These are phyloP conservation scores for Solea solea DNA, from an alignment of 2,113 vertebrate species.

Conservation along the genomic window DNA sequence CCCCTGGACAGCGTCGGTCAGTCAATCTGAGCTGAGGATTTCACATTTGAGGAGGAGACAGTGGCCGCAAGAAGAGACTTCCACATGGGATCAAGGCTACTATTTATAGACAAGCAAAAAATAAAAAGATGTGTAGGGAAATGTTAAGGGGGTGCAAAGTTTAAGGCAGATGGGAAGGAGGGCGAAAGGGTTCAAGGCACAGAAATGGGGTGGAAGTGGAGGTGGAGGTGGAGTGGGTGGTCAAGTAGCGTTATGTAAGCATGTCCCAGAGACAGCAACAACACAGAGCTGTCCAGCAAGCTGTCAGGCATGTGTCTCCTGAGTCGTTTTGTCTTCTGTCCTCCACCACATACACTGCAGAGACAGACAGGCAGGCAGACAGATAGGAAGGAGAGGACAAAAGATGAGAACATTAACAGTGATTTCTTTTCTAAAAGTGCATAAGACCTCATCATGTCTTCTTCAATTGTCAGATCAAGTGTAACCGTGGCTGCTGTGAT, in stretches of 20 bases:
- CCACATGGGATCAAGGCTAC: constrained; percentile 25
- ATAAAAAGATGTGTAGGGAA: constrained; percentile 18
- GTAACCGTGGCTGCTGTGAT: constrained; percentile 43
- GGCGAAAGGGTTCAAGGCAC: constrained; percentile 48
- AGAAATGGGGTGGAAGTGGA: constrained; percentile 27
- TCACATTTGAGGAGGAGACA: constrained; percentile 25
- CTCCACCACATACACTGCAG: constrained; percentile 92
- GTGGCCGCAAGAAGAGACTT: constrained; percentile 23
- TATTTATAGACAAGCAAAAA: constrained; percentile 39
- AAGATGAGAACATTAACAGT: constrained; percentile 18
- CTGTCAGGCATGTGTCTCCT: constrained; percentile 90
- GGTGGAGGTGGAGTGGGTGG: not conserved
- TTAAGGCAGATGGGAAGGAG: constrained; percentile 44
- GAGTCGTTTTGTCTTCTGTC: constrained; percentile 87
- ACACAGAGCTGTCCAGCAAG: constrained; percentile 95
- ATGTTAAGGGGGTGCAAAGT: constrained; percentile 25
- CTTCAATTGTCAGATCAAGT: constrained; percentile 22
- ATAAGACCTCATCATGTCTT: constrained; percentile 16
- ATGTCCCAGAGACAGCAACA: constrained; percentile 98
- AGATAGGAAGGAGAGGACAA: not conserved
- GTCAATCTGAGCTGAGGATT: constrained; percentile 37
- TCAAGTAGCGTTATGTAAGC: constrained; percentile 85
- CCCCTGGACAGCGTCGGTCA: constrained; percentile 27
- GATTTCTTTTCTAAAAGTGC: constrained; percentile 14
- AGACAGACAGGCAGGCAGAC: not conserved